Evolutionary conservation across 2,888 invertebrate genomes (phyloP).

Genomic region (Plusia festucae): DNA sequence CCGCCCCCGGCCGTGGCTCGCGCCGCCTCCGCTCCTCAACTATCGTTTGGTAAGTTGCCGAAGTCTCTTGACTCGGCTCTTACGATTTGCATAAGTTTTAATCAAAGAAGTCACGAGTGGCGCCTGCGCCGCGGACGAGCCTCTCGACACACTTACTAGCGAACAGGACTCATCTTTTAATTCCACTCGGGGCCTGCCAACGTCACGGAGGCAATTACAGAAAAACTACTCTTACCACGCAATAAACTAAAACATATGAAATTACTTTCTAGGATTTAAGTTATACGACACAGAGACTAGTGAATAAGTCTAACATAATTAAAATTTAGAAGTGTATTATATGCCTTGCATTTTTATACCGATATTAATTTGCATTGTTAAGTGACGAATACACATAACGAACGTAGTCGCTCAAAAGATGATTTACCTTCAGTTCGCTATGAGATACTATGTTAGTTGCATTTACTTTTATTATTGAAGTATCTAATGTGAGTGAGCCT

Average conservation of each 20-base stretch:
- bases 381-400: no score
- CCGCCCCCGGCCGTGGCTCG: slow-evolving; percentile 22
- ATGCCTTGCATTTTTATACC: no score
- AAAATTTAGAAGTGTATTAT: no score
- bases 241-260: neutral
- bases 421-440: no score
- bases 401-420: no score
- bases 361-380: no score
- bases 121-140: slow-evolving; percentile 39
- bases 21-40: slow-evolving; percentile 33
- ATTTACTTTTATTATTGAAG: no score
- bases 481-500: neutral
- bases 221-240: slow-evolving; percentile 22
- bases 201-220: slow-evolving; percentile 8
- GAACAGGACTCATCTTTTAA: slow-evolving; percentile 53
- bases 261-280: neutral
- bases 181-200: slow-evolving; percentile 32
- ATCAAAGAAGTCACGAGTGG: slow-evolving; percentile 75
- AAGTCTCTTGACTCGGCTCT: slow-evolving; percentile 70
- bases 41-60: slow-evolving; percentile 67
- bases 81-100: slow-evolving; percentile 83
- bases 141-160: slow-evolving; percentile 59
- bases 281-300: no score
- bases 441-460: no score
- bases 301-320: no score